Conservation (phyloP, 2,797 vertebrate genomes). For the Sebastes minor region DNA sequence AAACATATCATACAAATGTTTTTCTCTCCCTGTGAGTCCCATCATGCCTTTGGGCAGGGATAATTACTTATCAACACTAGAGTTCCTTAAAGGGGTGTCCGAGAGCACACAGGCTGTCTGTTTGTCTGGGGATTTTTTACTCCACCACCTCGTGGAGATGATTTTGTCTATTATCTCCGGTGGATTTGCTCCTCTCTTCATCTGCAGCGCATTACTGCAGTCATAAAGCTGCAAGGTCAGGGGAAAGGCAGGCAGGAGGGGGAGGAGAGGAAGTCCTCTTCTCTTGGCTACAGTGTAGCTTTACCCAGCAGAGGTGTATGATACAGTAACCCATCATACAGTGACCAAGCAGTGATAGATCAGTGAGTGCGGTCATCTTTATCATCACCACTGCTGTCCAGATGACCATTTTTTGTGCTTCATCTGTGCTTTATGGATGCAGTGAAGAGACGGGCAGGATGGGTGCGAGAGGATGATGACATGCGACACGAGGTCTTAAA, state of each 20-base stretch:
- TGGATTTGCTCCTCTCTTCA: constrained; percentile 76
- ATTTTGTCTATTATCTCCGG: constrained; percentile 77
- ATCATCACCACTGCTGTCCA: background rate
- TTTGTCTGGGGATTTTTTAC: constrained; percentile 75
- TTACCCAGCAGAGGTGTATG: constrained; percentile 47
- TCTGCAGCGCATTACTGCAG: constrained; percentile 71
- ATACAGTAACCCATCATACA: constrained; percentile 42
- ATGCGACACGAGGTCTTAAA: constrained; percentile 1
- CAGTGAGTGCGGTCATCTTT: constrained; percentile 30
- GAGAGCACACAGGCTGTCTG: constrained; percentile 69
- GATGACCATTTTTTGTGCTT: constrained; percentile 10
- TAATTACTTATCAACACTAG: constrained; percentile 78
- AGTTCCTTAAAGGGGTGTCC: constrained; percentile 72
- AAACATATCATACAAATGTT: constrained; percentile 73
- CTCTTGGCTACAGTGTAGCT: constrained; percentile 39
- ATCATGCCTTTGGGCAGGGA: constrained; percentile 74
- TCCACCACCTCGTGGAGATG: constrained; percentile 69
- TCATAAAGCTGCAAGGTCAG: constrained; percentile 77
- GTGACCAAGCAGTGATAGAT: constrained; percentile 25
- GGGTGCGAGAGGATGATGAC: background rate
- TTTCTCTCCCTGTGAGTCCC: constrained; percentile 64
- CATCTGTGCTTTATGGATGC: constrained; percentile 13
- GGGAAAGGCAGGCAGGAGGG: constrained; percentile 53
- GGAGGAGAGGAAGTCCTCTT: background rate
- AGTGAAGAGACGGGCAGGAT: background rate